Conservation (phyloP, 2,797 vertebrate genomes). For the Brachyrhaphis roseni region DNA sequence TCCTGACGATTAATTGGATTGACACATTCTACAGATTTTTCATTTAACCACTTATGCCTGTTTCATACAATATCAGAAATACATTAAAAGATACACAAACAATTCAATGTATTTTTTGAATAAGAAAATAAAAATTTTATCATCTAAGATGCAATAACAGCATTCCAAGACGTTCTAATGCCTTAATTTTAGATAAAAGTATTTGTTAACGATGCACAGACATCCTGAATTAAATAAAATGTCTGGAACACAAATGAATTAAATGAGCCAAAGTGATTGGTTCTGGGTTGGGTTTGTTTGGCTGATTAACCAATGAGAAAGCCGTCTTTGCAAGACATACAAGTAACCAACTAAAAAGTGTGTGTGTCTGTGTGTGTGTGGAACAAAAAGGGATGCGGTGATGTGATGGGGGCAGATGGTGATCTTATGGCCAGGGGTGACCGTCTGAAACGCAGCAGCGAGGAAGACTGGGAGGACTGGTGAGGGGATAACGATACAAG, state of each 20-base stretch:
- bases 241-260: slow-evolving; percentile 44
- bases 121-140: too few relatives aligned
- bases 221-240: slow-evolving; percentile 31
- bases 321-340: slow-evolving; percentile 33
- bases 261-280: slow-evolving; percentile 59
- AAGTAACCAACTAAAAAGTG: slow-evolving; percentile 12
- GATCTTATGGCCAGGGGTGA: slow-evolving; percentile 62
- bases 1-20: too few relatives aligned
- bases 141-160: too few relatives aligned
- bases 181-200: too few relatives aligned
- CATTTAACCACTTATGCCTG: too few relatives aligned
- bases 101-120: too few relatives aligned
- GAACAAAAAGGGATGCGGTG: slow-evolving; percentile 49
- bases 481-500: slow-evolving; percentile 8
- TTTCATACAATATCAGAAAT: too few relatives aligned
- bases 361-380: slow-evolving; percentile 1
- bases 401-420: slow-evolving; percentile 75
- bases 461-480: slow-evolving; percentile 40
- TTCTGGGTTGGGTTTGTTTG: slow-evolving; percentile 46
- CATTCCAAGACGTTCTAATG: too few relatives aligned
- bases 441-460: slow-evolving; percentile 67
- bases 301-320: slow-evolving; percentile 69
- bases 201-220: too few relatives aligned
- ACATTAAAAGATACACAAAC: too few relatives aligned
- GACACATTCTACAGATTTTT: too few relatives aligned